Evolutionary conservation across 1,140 invertebrate genomes (phyloP), one percentile per base, ranked within the genome.

Genomic region (Solenopsis fugax): DNA sequence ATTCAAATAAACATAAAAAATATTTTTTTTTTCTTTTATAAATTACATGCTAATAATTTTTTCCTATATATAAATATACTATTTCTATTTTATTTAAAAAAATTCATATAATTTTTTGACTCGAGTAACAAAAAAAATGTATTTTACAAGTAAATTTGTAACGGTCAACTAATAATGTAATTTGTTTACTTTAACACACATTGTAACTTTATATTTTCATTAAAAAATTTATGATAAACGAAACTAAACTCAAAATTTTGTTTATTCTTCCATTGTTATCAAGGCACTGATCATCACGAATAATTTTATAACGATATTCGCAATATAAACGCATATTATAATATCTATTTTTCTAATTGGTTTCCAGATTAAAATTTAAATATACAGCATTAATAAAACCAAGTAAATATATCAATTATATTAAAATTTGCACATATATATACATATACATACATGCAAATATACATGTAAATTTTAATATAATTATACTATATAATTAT

Each of bases 201-300:
- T 34, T 13, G 24, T 60, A 10, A 24, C 13, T 7, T 3, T 3
- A 41, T 41, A 41, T 41, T 24, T 21, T 60, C 10, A 37, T 37
- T 37, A 9, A 37, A 65, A 6, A 67, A 67, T 29, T 54, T 2
- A 71, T 71, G 65, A 71, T 12, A 7, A 37, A 56, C 4, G 52
- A 0, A 21, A 24, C 29, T 29, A 29, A 29, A 29, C 29, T 29
- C 29, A 29, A 29, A 29, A 37, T 4, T 76, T 56, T 34, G 7
- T 1, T 81, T 71, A 21, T 21, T 37, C 4, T 50, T 64, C 21
- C 41, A 41, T 7, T 37, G 0, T 73, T 21, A 75, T 71, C 50
- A 81, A 81, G 78, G 78, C 64, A 81, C 78, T 81, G 69, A 41
- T 69, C 10, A 80, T 67, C n/a, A 18, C 34, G 12, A 52, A 37